Conservation (phyloP, 2,113 vertebrate genomes). For the Calidris pygmaea region DNA sequence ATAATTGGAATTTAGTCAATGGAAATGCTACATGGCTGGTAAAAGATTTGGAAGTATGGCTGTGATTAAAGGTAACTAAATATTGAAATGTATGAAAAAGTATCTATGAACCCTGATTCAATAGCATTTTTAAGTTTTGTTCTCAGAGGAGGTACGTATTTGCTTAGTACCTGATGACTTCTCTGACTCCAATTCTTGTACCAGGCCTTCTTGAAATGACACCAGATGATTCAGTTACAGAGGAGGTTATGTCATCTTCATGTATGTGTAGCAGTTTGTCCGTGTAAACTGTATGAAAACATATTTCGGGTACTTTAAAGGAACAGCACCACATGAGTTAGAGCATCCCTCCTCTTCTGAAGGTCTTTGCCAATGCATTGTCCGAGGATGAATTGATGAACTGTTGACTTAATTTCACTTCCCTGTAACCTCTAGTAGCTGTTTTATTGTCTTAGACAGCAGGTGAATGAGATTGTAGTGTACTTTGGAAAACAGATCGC, state of each 20-base stretch:
- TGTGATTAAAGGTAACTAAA: not conserved
- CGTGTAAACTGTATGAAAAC: not conserved
- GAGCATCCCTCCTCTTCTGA: not conserved
- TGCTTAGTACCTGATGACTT: not conserved
- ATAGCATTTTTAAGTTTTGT: not conserved
- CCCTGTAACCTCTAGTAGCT: not conserved
- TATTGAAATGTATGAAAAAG: not conserved
- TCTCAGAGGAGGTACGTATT: not conserved
- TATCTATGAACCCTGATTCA: not conserved
- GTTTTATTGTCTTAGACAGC: not conserved
- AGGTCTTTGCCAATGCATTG: not conserved
- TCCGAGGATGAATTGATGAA: not conserved
- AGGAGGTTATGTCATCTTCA: not conserved
- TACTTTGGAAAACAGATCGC: not conserved
- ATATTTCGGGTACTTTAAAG: not conserved
- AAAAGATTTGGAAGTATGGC: not conserved
- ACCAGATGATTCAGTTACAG: not conserved
- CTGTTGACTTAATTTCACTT: not conserved
- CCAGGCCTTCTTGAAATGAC: not conserved
- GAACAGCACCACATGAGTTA: not conserved
- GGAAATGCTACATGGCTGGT: not conserved
- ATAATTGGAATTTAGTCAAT: not conserved
- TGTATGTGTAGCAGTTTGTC: not conserved
- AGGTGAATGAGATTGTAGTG: not conserved
- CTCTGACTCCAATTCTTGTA: not conserved